phyloP scores from a whole-genome alignment of 2,797 vertebrate genomes.

The Xenops minutus region DNA sequence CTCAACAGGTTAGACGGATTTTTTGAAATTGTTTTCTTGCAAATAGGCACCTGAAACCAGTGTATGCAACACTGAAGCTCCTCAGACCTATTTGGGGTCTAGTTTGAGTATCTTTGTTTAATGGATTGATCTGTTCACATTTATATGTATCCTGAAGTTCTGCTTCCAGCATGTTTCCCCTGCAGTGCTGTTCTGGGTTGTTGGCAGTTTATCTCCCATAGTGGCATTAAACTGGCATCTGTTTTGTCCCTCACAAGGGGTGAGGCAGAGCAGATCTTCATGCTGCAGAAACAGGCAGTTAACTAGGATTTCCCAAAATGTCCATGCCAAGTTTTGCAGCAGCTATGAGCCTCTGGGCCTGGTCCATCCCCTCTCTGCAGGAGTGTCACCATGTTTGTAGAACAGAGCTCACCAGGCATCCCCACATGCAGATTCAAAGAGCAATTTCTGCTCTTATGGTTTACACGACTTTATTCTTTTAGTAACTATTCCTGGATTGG shows the following conservation, averaged over 20 bases:
- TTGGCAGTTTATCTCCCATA: fast-evolving
- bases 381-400: fast-evolving
- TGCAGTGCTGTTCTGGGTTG: fast-evolving
- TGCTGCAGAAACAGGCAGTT: background rate
- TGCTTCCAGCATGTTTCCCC: background rate
- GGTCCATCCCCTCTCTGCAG: background rate
- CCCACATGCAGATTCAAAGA: background rate
- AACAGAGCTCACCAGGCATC: background rate
- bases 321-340: background rate
- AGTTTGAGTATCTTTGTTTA: background rate
- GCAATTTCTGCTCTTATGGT: background rate
- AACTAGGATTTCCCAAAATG: background rate
- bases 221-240: background rate
- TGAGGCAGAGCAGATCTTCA: fast-evolving
- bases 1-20: background rate
- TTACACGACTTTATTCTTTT: background rate
- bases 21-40: background rate
- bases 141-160: background rate
- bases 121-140: background rate
- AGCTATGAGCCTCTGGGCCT: background rate
- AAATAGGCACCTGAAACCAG: background rate
- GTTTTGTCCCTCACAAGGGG: background rate
- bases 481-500: no score
- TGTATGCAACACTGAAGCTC: background rate
- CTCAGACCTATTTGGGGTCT: background rate